Percentiles rank a stretch among this genome's conserved stretches.
Evolutionary conservation across 2,888 invertebrate genomes (phyloP).

Genomic region (Orchesellides sinensis): DNA sequence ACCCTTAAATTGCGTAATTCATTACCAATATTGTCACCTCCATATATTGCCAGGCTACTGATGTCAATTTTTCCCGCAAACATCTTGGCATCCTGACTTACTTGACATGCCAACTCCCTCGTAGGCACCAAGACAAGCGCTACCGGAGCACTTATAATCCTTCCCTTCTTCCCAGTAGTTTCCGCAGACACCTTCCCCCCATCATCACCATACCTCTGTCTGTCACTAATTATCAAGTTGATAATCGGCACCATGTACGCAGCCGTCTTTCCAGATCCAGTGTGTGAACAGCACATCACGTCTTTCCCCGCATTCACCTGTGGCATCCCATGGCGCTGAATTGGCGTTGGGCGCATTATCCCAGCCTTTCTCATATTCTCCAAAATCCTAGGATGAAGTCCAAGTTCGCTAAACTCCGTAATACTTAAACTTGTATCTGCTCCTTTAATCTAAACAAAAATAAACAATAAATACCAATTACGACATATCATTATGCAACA

Average conservation of each 20-base stretch:
- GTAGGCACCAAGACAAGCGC: constrained; percentile 34
- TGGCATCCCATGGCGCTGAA: constrained; percentile 42
- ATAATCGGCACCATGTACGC: constrained; percentile 32
- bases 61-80: neutral
- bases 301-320: constrained; percentile 27
- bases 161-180: neutral
- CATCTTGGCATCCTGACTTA: neutral
- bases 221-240: neutral
- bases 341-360: neutral
- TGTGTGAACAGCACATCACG: constrained; percentile 37
- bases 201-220: neutral
- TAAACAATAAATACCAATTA: too few relatives aligned
- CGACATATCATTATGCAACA: too few relatives aligned
- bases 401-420: too few relatives aligned
- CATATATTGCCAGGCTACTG: constrained; percentile 8
- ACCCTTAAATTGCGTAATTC: constrained; percentile 5
- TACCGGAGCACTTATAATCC: neutral
- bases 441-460: neutral
- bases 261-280: constrained; percentile 42
- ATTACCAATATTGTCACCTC: neutral
- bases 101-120: constrained; percentile 35
- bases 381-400: neutral
- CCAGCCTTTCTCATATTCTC: constrained; percentile 8
- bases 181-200: neutral
- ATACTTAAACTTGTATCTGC: too few relatives aligned